These are phyloP conservation scores for Pseudopleuronectes americanus DNA, from an alignment of 2,797 vertebrate species.

Conservation along the genomic window DNA sequence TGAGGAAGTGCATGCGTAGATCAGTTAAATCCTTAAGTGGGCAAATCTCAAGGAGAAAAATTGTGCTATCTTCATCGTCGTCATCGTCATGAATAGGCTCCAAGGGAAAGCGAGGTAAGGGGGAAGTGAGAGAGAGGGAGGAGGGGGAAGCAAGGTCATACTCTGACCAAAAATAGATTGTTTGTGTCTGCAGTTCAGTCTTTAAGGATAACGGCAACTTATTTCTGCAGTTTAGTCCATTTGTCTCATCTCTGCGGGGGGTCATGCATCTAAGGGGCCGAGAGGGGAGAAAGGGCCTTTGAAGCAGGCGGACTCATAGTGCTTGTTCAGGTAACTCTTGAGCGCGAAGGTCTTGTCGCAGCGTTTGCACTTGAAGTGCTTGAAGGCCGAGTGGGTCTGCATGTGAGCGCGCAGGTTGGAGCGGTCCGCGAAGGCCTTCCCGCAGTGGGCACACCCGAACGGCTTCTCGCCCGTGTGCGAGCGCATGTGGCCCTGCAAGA, in stretches of 20 bases:
- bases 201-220: conserved; percentile 70
- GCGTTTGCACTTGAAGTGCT: conserved; percentile 96
- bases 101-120: conserved; percentile 53
- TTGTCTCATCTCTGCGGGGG: conserved; percentile 62
- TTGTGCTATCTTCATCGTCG: conserved; percentile 83
- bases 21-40: conserved; percentile 84
- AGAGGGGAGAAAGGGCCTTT: conserved; percentile 89
- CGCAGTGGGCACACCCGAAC: conserved; percentile 94
- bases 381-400: conserved; percentile 97
- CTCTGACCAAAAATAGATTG: conserved; percentile 78
- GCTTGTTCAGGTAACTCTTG: conserved; percentile 98
- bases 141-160: conserved; percentile 66
- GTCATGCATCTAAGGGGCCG: conserved; percentile 86
- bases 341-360: conserved; percentile 98
- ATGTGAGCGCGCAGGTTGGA: conserved; percentile 96
- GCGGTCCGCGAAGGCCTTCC: conserved; percentile 95
- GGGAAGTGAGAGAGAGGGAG: conserved; percentile 25
- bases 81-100: conserved; percentile 61
- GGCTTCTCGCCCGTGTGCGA: conserved; percentile 96
- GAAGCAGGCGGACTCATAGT: conserved; percentile 96
- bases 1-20: conserved; percentile 84
- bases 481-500: conserved; percentile 95
- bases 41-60: conserved; percentile 83
- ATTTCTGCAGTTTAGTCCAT: conserved; percentile 66
- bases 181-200: conserved; percentile 71